phyloP scores from a whole-genome alignment of 2,797 vertebrate species.

The Crypturellus tataupa region DNA sequence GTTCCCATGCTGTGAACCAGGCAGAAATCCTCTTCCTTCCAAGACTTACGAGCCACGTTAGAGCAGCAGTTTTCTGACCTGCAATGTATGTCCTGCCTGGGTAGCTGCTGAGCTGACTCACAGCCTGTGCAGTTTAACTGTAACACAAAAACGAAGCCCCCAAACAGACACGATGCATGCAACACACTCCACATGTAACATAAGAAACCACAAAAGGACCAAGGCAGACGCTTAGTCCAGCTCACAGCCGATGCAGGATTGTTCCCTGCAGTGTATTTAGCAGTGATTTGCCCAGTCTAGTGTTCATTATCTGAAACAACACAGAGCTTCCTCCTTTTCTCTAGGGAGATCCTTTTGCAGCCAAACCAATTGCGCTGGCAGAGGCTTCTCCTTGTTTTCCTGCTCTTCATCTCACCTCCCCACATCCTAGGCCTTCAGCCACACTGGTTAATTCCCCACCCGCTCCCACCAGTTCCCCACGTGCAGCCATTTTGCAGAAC shows the following conservation, averaged over 20 bases:
- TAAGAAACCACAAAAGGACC: background rate
- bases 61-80: background rate
- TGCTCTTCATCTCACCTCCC: background rate
- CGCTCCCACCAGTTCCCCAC: background rate
- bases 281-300: slow-evolving; percentile 27
- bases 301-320: slow-evolving; percentile 37
- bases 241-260: background rate
- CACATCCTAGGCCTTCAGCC: background rate
- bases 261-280: slow-evolving; percentile 14
- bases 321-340: background rate
- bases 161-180: background rate
- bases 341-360: background rate
- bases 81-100: background rate
- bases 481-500: background rate
- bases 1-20: background rate
- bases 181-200: background rate
- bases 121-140: background rate
- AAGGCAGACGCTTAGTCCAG: background rate
- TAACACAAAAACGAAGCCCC: background rate
- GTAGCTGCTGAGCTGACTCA: background rate
- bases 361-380: background rate
- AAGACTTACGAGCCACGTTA: rapidly evolving
- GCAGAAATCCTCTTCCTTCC: background rate
- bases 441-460: background rate
- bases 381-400: background rate